Evolutionary conservation across 2,797 vertebrate genomes (phyloP), one percentile per base, ranked within the genome.

Genomic region (Esox masquinongy): DNA sequence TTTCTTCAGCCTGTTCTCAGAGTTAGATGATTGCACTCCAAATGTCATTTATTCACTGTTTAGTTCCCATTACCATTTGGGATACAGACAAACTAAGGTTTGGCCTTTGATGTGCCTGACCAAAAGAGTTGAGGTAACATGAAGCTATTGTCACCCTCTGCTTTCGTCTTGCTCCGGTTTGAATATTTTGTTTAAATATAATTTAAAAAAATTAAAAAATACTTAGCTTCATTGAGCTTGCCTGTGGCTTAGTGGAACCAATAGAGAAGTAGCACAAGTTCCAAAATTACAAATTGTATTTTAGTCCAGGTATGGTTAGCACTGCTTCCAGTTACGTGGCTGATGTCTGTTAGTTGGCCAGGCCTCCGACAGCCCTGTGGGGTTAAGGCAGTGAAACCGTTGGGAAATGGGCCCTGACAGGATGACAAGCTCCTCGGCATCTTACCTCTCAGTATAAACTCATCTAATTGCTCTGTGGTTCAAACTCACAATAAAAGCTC

Each of bases 321-420:
- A 4, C 22, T 11, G 11, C 22, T 24, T 22, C 9, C 22, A 26
- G n/a, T 61, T 24, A 36, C 2, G 19, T 68, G 66, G 31, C 34
- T 26, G 29, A 26, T 24, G 47, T 29, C 69, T 15, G 69, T 26
- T 34, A 70, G 68, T 22, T 16, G 6, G 29, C 12, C 22, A 6
- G 4, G 3, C 31, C 26, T 19, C 47, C 4, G 85, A 83, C 85
- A 83, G 74, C 74, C 71, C 77, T 49, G 59, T 81, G 84, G 85
- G 89, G 89, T 12, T 88, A 85, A 68, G 78, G 49, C 36, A 84
- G 86, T 82, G 63, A 68, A 83, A 79, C 14, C 56, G 79, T 77
- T 79, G 81, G 91, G 90, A 92, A 93, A 91, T 92, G 79, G 68
- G 68, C 80, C 86, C 85, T 91, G 91, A 92, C 92, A 92, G 91